A percentile compares a stretch with the other conserved stretches of the same genome.
These are phyloP conservation scores for Valencia hispanica DNA, from an alignment of 2,797 vertebrate genomes.

Conservation along the genomic window DNA sequence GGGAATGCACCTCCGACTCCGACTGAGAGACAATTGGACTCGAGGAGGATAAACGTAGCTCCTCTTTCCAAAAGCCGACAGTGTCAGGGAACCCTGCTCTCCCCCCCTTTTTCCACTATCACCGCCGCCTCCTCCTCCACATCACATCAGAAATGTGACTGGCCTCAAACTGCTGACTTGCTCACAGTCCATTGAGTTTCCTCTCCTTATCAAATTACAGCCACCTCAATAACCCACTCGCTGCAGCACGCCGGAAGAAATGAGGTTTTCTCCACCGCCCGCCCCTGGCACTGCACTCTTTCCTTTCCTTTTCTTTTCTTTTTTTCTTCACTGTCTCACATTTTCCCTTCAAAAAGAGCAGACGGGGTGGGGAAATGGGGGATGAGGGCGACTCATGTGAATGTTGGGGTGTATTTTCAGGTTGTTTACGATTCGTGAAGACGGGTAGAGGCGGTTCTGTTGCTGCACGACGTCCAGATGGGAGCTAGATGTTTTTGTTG, in stretches of 20 bases:
- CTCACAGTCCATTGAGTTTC: slow-evolving; percentile 80
- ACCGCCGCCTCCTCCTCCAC: slow-evolving; percentile 67
- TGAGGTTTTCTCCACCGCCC: slow-evolving; percentile 77
- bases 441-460: slow-evolving; percentile 30
- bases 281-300: slow-evolving; percentile 69
- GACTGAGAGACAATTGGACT: slow-evolving; percentile 41
- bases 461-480: slow-evolving; percentile 66
- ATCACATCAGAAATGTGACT: slow-evolving; percentile 81
- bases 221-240: slow-evolving; percentile 83
- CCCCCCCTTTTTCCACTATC: slow-evolving; percentile 50
- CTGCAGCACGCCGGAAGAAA: slow-evolving; percentile 79
- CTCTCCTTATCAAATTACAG: slow-evolving; percentile 86
- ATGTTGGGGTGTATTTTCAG: slow-evolving; percentile 44
- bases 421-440: slow-evolving; percentile 20
- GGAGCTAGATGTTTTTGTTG: too few species aligned
- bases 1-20: slow-evolving; percentile 53
- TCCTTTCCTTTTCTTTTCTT: slow-evolving; percentile 50
- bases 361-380: slow-evolving; percentile 30
- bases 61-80: slow-evolving; percentile 37
- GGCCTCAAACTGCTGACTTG: slow-evolving; percentile 82
- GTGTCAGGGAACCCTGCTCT: slow-evolving; percentile 58
- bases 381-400: slow-evolving; percentile 37
- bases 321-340: slow-evolving; percentile 40
- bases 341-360: slow-evolving; percentile 72
- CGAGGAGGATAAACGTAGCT: slow-evolving; percentile 31